phyloP scores from a whole-genome alignment of 2,888 invertebrate genomes.

The Spilosoma lubricipeda region DNA sequence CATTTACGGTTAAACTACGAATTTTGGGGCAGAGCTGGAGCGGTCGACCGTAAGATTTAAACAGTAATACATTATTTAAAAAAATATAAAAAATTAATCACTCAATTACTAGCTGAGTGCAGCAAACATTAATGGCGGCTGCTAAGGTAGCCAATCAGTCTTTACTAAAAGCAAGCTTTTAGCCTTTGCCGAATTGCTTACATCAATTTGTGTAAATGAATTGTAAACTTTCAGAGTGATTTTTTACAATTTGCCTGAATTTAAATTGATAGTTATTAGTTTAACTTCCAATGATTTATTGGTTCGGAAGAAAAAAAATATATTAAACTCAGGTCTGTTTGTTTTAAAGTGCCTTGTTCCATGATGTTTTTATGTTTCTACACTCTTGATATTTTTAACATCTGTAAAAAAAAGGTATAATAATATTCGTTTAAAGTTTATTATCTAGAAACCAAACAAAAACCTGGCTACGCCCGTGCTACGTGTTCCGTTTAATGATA shows the following conservation, averaged over 20 bases:
- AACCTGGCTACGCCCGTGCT: too few species aligned
- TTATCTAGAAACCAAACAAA: too few species aligned
- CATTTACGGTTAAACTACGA: too few species aligned
- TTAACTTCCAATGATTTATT: not conserved
- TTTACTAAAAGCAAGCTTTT: slow-evolving; percentile 32
- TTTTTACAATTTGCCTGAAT: slow-evolving; percentile 10
- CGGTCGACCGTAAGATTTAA: not conserved
- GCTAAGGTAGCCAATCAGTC: not conserved
- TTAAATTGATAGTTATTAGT: not conserved
- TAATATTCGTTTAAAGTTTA: too few species aligned
- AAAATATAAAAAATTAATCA: slow-evolving; percentile 44
- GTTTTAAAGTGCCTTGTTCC: not conserved
- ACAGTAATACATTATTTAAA: not conserved
- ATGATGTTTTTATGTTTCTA: too few species aligned
- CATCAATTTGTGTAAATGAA: slow-evolving; percentile 34
- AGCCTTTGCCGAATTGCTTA: slow-evolving; percentile 31
- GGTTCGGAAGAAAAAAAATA: not conserved
- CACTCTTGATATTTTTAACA: too few species aligned
- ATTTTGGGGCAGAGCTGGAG: too few species aligned
- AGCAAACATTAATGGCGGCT: slow-evolving; percentile 24
- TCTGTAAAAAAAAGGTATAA: too few species aligned
- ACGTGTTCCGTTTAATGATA: too few species aligned
- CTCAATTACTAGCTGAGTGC: slow-evolving; percentile 39
- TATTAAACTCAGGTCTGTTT: not conserved
- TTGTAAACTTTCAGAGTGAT: slow-evolving; percentile 16